Conservation (phyloP, 2,797 vertebrate species). For the Cynopterus sphinx region DNA sequence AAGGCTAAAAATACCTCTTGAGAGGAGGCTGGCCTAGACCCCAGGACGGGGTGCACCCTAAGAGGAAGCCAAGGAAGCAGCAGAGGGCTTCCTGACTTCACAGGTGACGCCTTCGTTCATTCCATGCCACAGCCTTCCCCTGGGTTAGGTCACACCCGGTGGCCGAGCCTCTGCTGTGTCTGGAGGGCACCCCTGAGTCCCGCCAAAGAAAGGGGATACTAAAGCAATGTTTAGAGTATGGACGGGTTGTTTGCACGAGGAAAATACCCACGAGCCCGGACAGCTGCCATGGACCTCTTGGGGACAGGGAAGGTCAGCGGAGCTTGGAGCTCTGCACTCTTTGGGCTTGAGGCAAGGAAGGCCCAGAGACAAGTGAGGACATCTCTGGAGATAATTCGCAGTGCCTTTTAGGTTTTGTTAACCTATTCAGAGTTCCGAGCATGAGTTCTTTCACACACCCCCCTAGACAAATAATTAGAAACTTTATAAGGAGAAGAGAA, state of each 20-base stretch:
- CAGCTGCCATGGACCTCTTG: accelerated
- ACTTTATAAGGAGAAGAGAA: neutral
- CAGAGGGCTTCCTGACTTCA: neutral
- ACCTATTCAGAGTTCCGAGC: neutral
- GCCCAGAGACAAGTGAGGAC: neutral
- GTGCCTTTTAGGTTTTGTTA: constrained; percentile 57
- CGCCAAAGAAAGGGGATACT: neutral
- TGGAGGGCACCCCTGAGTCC: neutral
- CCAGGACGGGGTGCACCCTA: neutral
- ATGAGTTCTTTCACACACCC: neutral
- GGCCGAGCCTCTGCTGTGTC: neutral
- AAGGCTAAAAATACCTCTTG: neutral
- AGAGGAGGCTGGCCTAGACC: neutral
- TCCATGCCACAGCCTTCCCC: neutral
- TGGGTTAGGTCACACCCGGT: neutral
- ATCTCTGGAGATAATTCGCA: neutral
- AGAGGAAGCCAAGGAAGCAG: neutral
- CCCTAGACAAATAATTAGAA: neutral
- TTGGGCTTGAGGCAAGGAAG: neutral
- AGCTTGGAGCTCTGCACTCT: neutral
- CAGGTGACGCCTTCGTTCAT: neutral
- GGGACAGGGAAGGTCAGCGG: neutral
- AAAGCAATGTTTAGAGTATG: neutral
- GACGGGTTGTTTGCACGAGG: neutral
- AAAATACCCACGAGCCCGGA: neutral